phyloP scores from a whole-genome alignment of 2,888 invertebrate species.

The Eupeodes latifasciatus region DNA sequence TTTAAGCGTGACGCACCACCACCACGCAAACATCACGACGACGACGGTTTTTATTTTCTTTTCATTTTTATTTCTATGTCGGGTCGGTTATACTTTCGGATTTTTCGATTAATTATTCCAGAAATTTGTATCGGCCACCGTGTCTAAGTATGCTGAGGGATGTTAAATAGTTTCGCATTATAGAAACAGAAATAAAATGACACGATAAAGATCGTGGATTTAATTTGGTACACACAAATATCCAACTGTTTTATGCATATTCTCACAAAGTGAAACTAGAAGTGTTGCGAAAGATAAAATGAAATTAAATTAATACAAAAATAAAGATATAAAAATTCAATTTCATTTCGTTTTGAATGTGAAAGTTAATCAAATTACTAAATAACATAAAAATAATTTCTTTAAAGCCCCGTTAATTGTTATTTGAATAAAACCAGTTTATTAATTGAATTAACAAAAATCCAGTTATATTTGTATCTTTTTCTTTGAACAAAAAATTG shows the following conservation, averaged over 20 bases:
- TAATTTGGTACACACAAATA: slow-evolving; percentile 51
- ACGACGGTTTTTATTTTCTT: slow-evolving; percentile 13
- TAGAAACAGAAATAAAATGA: slow-evolving; percentile 21
- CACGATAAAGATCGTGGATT: slow-evolving; percentile 48
- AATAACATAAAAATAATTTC: slow-evolving; percentile 1
- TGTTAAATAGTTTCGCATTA: slow-evolving; percentile 25
- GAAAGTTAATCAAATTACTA: slow-evolving; percentile 61
- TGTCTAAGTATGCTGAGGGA: slow-evolving; percentile 28
- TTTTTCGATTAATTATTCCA: slow-evolving; percentile 46
- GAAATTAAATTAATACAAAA: neutral
- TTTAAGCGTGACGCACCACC: slow-evolving; percentile 45
- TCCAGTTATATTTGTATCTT: neutral
- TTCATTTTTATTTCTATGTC: slow-evolving; percentile 7
- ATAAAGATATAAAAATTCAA: slow-evolving; percentile 46
- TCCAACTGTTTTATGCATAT: slow-evolving; percentile 15
- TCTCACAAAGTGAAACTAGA: slow-evolving; percentile 71
- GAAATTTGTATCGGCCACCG: slow-evolving; percentile 21
- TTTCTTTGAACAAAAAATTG: slow-evolving; percentile 14
- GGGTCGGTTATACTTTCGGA: slow-evolving; percentile 63
- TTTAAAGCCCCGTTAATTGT: slow-evolving; percentile 40
- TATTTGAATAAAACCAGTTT: slow-evolving; percentile 35
- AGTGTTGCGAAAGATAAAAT: slow-evolving; percentile 55
- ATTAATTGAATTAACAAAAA: neutral
- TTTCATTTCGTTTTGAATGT: slow-evolving; percentile 59
- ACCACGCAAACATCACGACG: slow-evolving; percentile 51